Evolutionary conservation across 1,140 invertebrate genomes (phyloP), one percentile per base, ranked within the genome.

Genomic region (Pararge aegeria): DNA sequence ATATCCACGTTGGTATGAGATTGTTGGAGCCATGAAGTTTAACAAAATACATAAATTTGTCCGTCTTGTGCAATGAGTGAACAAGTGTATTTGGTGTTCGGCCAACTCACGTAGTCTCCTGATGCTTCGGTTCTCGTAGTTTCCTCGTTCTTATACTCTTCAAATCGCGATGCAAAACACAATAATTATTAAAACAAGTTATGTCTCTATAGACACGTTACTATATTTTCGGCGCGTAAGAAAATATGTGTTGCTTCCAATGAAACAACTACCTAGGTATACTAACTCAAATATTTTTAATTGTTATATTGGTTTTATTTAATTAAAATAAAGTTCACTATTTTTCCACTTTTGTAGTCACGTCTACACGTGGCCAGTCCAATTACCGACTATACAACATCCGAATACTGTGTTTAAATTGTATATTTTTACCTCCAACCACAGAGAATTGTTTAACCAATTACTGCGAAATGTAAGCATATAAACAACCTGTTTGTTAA

Each of bases 91-190:
- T 85, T 83, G 84, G 75, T 79, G 59, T 73, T 71, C 64, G 68
- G 76, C 82, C 82, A 85, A 83, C 79, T 83, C 82, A 83, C 84
- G 79, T 78, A 65, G 38, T 48, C 21, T 61, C 40, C 50, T 46
- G 54, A 30, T 61, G 68, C 76, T 76, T 55, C 21, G 46, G 58
- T 61, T 19, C 60, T 60, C 44, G 56, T 56, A 40, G 59, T n/a
- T 57, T 53, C 51, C 42, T 38, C 13, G 16, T 15, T 10, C 10
- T 9, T 42, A 18, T 18, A 42, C 13, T 16, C 16, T 4, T 38
- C 12, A 38, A 34, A 42, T 9, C 4, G 3, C 9, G 12, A 16
- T 16, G 5, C 1, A 18, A n/a, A 38, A 12, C 1, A 38, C 12
- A 5, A n/a, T 15, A 10, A 18, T 42, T 42, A 42, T 42, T 15